A percentile compares a stretch with the other conserved stretches of the same genome.
Conservation (phyloP, 2,113 vertebrate genomes). For the Heterocephalus glaber region DNA sequence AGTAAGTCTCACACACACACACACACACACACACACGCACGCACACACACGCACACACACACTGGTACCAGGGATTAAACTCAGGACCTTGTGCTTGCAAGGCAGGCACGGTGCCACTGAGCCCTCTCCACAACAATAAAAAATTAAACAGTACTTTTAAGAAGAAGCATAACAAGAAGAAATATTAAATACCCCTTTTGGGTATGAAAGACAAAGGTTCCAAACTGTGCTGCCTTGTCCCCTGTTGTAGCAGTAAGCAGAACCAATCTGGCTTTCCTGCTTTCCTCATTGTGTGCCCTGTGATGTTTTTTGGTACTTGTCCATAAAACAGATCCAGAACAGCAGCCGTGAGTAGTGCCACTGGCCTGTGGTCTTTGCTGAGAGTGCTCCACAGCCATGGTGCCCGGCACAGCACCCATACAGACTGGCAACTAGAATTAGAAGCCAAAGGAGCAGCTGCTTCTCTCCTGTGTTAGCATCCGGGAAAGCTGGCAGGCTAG, state of each 20-base stretch:
- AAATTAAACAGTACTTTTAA: background rate
- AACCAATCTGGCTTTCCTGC: background rate
- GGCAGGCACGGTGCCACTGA: too few species aligned
- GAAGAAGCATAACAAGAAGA: background rate
- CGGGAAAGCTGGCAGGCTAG: background rate
- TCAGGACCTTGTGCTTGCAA: too few species aligned
- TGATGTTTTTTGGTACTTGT: background rate
- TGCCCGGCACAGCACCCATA: background rate
- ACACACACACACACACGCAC: too few species aligned
- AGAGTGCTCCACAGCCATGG: too few species aligned
- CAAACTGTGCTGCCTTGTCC: background rate
- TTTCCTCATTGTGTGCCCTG: rapidly evolving
- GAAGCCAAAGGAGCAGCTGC: slow-evolving; percentile 19
- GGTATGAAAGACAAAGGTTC: background rate
- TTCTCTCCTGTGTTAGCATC: background rate
- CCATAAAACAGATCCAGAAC: background rate
- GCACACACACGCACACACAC: too few species aligned
- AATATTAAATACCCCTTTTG: background rate
- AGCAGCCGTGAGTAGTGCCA: rapidly evolving
- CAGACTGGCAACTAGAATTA: background rate
- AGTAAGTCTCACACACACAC: too few species aligned
- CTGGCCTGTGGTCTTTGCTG: background rate
- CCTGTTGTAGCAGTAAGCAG: background rate
- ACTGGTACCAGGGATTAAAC: too few species aligned
- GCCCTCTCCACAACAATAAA: background rate